phyloP scores from a whole-genome alignment of 2,797 vertebrate genomes.

The Choloepus didactylus region DNA sequence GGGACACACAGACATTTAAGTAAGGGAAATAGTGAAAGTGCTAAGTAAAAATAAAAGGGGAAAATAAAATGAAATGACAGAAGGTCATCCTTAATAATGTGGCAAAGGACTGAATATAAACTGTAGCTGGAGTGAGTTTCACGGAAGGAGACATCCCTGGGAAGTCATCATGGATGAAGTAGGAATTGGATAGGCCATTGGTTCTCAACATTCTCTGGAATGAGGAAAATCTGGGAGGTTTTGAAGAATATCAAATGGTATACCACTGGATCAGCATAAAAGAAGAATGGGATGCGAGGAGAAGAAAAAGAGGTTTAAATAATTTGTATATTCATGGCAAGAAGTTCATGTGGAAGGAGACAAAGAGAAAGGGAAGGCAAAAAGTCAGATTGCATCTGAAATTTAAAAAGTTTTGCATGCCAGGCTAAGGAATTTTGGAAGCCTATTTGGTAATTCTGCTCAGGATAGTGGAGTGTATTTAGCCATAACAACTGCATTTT shows the following conservation, averaged over 20 bases:
- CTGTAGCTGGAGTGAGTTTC: background rate
- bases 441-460: background rate
- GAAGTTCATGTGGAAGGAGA: background rate
- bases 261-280: background rate
- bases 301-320: background rate
- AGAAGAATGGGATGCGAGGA: background rate
- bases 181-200: background rate
- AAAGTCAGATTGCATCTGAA: background rate
- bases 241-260: background rate
- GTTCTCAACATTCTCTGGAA: background rate
- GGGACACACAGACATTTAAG: background rate
- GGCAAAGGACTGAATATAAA: background rate
- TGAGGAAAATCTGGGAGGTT: background rate
- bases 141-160: too few species aligned
- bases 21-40: background rate
- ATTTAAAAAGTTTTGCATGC: background rate
- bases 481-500: background rate
- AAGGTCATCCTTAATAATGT: background rate
- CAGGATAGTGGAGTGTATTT: background rate
- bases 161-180: background rate
- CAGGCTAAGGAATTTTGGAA: background rate
- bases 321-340: background rate
- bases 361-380: background rate
- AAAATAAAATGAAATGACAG: background rate
- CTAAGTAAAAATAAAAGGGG: background rate